phyloP scores from a whole-genome alignment of 2,113 vertebrate genomes.

The Columbina picui region DNA sequence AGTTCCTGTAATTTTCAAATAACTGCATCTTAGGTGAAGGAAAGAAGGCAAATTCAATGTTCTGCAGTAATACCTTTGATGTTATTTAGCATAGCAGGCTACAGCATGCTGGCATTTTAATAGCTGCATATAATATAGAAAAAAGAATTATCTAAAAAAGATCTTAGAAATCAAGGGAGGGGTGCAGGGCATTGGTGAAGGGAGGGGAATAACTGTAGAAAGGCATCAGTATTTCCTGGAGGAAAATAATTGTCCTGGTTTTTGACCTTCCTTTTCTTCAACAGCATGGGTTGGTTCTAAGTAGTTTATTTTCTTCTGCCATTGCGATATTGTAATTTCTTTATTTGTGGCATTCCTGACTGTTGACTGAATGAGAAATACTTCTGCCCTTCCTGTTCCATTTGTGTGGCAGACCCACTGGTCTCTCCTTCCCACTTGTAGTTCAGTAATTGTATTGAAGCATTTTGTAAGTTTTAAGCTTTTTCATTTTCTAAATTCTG shows the following conservation, averaged over 20 bases:
- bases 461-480: neutral
- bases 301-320: neutral
- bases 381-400: neutral
- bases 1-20: neutral
- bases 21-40: neutral
- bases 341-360: neutral
- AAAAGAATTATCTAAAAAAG: neutral
- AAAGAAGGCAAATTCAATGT: neutral
- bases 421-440: neutral
- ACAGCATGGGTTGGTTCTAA: neutral
- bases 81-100: neutral
- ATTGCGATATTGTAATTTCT: neutral
- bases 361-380: neutral
- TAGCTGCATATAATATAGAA: neutral
- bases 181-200: too few species aligned
- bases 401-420: neutral
- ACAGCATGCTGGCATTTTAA: neutral
- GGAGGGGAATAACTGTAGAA: accelerated
- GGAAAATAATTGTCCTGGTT: neutral
- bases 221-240: neutral
- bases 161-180: neutral
- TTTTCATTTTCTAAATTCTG: neutral
- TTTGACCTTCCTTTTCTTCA: neutral
- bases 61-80: neutral
- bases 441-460: neutral